Base-by-base conservation (phyloP, 2,797 vertebrate species). In the Peromyscus attwateri region DNA sequence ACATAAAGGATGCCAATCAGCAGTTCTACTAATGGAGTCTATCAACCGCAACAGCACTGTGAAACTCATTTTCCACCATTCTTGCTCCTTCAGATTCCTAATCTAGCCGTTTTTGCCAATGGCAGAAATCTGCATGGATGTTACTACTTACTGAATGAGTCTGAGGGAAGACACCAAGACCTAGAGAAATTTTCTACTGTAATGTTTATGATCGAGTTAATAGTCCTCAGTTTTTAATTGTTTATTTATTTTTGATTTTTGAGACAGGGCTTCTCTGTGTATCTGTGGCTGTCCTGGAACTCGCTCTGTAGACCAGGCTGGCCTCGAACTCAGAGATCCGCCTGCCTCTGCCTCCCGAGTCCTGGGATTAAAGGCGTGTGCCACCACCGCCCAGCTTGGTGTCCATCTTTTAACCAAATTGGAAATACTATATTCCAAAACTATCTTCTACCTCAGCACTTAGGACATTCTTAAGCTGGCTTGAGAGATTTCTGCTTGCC, bases 381-480 rank as follows among this genome's bases (percentile, higher is more conserved):
- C 71, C 71, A 73, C 37, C 71, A 40, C 21, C 43, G 71, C 71
- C 23, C 21, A 25, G 71, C 71, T 12, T 43, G 37, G 71, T 6
- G n/a, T 25, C 34, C 25, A 68, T 57, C 75, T 95, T 95, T 70
- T 73, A 95, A 77, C 5, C 52, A 29, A 85, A 71, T 21, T n/a
- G 91, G 49, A 83, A 95, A 95, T 57, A 79, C 34, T 90, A 64
- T 55, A 57, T 93, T 85, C 46, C 52, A 87, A 75, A 85, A 21
- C 81, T 83, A 87, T 52, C 94, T 87, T 79, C 75, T 0, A 92
- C n/a, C 52, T 95, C 19, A 71, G n/a, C 7, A 55, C 70, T 91
- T 79, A 52, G 1, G 25, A 64, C 52, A 37, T n/a, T 62, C 23
- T 77, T 43, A 64, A 90, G 37, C 27, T 82, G 17, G 71, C 64